A percentile compares a stretch with the other conserved stretches of the same genome.
These are phyloP conservation scores for Oplegnathus fasciatus DNA, from an alignment of 2,113 vertebrate species.

Conservation along the genomic window DNA sequence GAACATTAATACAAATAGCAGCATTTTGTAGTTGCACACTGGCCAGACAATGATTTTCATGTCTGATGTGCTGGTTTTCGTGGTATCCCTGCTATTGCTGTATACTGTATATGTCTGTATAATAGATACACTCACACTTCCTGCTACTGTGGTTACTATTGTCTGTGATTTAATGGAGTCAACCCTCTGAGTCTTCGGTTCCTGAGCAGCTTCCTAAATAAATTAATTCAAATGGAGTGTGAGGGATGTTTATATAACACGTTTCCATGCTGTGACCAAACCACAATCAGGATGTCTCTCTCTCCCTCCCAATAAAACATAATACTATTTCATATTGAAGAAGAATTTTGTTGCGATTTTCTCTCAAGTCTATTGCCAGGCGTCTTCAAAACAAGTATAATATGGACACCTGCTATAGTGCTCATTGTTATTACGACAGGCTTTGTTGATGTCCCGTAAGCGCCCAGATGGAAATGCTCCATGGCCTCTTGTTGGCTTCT, in stretches of 20 bases:
- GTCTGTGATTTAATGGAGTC: conserved; percentile 57
- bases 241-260: conserved; percentile 65
- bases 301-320: conserved; percentile 57
- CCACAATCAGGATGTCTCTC: conserved; percentile 49
- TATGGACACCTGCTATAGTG: conserved; percentile 70
- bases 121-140: conserved; percentile 49
- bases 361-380: conserved; percentile 39
- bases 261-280: conserved; percentile 56
- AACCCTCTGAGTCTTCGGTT: conserved; percentile 40
- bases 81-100: conserved; percentile 1
- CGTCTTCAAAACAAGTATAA: conserved; percentile 61
- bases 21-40: neutral
- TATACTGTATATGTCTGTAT: conserved; percentile 12
- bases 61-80: conserved; percentile 1
- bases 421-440: conserved; percentile 76
- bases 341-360: conserved; percentile 49
- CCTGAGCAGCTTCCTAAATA: conserved; percentile 59
- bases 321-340: conserved; percentile 55
- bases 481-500: conserved; percentile 68
- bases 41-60: neutral
- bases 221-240: conserved; percentile 61
- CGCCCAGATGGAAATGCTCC: conserved; percentile 69
- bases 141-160: conserved; percentile 44
- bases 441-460: conserved; percentile 68
- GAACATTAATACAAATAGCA: conserved; percentile 2